Evolutionary conservation across 2,113 vertebrate species (phyloP).

Genomic region (Oxyruncus cristatus): DNA sequence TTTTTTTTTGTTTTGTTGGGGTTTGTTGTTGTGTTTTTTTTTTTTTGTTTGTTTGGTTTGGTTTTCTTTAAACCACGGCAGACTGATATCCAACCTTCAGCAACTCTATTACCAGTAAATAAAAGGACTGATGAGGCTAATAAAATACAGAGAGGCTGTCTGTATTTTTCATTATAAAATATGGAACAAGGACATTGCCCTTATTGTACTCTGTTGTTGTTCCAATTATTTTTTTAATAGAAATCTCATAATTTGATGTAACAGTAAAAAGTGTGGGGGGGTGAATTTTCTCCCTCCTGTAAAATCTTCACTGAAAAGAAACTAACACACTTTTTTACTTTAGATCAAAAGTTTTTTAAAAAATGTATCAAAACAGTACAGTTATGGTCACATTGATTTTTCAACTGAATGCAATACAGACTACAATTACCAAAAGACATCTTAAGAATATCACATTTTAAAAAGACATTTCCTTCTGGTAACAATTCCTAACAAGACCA

Average conservation of each 20-base stretch:
- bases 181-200: background rate
- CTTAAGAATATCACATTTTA: background rate
- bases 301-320: background rate
- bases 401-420: background rate
- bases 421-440: background rate
- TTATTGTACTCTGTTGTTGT: background rate
- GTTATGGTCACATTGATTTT: background rate
- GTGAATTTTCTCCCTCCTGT: background rate
- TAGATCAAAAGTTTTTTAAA: background rate
- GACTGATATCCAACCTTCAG: slow-evolving; percentile 23
- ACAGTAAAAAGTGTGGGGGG: background rate
- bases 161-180: background rate
- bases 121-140: slow-evolving; percentile 38
- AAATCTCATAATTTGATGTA: background rate
- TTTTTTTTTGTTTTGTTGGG: no score
- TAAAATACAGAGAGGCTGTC: background rate
- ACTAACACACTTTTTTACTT: background rate
- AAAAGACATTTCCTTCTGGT: background rate
- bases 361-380: background rate
- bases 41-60: background rate
- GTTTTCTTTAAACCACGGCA: slow-evolving; percentile 20
- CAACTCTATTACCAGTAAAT: slow-evolving; percentile 16
- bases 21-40: no score
- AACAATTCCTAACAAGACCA: background rate
- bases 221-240: background rate